phyloP scores from a whole-genome alignment of 2,888 invertebrate genomes.

The Nysson spinosus region DNA sequence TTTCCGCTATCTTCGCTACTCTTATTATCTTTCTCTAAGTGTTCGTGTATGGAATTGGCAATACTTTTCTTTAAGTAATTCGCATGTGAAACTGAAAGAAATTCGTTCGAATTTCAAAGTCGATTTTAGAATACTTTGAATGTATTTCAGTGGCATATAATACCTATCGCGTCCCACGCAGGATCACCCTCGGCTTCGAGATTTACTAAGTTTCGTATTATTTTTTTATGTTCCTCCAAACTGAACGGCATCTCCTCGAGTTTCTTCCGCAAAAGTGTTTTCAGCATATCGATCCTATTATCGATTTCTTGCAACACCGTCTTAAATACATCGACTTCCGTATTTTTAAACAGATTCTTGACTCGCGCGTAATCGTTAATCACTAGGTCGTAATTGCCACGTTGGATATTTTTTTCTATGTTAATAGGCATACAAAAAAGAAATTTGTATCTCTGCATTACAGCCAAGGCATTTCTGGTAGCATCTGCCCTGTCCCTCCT shows the following conservation, averaged over 20 bases:
- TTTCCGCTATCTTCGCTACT: slow-evolving; percentile 63
- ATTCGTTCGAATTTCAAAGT: not conserved
- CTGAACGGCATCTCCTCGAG: slow-evolving; percentile 94
- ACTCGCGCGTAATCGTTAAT: slow-evolving; percentile 98
- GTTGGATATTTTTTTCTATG: slow-evolving; percentile 94
- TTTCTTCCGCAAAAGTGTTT: slow-evolving; percentile 88
- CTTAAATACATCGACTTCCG: slow-evolving; percentile 92
- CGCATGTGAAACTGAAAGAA: slow-evolving; percentile 69
- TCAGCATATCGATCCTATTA: slow-evolving; percentile 88
- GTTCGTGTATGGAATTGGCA: slow-evolving; percentile 66
- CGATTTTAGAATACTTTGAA: not conserved
- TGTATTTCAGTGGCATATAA: not conserved
- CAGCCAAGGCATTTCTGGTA: slow-evolving; percentile 94
- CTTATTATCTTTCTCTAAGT: slow-evolving; percentile 60
- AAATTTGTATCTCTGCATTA: slow-evolving; percentile 95
- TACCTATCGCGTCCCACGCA: slow-evolving; percentile 94
- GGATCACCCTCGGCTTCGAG: slow-evolving; percentile 91
- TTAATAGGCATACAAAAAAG: slow-evolving; percentile 96
- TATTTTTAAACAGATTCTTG: slow-evolving; percentile 96
- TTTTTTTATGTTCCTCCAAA: slow-evolving; percentile 95
- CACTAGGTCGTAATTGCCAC: slow-evolving; percentile 97
- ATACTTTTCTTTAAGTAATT: slow-evolving; percentile 72
- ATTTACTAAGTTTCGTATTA: slow-evolving; percentile 90
- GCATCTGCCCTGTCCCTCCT: slow-evolving; percentile 97
- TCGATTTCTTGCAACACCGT: slow-evolving; percentile 95